Percentiles rank a stretch among this genome's conserved stretches.
These are phyloP conservation scores for Hemistola chrysoprasaria DNA, from an alignment of 2,888 invertebrate genomes.

Conservation along the genomic window DNA sequence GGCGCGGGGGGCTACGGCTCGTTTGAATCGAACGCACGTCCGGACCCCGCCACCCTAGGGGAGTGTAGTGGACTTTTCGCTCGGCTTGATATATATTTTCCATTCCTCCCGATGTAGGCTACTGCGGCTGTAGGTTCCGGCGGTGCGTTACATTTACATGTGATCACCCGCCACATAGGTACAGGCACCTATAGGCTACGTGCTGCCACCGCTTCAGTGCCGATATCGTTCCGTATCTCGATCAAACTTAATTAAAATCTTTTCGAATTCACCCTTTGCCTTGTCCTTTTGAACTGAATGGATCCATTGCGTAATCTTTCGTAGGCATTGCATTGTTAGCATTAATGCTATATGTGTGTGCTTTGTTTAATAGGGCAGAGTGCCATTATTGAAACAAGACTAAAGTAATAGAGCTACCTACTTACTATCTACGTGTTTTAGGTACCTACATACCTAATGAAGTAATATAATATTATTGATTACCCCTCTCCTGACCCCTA, in stretches of 20 bases:
- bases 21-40: constrained; percentile 81
- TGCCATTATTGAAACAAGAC: too few species aligned
- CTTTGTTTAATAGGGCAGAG: too few species aligned
- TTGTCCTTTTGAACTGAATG: constrained; percentile 26
- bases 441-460: too few species aligned
- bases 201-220: constrained; percentile 40
- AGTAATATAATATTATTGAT: too few species aligned
- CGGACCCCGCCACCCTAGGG: constrained; percentile 64
- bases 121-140: constrained; percentile 67
- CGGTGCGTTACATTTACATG: constrained; percentile 64
- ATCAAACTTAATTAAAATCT: constrained; percentile 60
- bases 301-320: constrained; percentile 9
- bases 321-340: constrained; percentile 2
- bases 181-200: constrained; percentile 30
- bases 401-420: too few species aligned
- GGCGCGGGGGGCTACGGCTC: constrained; percentile 66
- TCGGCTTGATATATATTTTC: constrained; percentile 80
- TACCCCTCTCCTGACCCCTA: too few species aligned
- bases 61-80: constrained; percentile 81
- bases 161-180: constrained; percentile 35
- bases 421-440: too few species aligned
- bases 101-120: constrained; percentile 75
- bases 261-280: constrained; percentile 3
- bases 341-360: too few species aligned
- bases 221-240: constrained; percentile 31